Evolutionary conservation across 2,797 vertebrate genomes (phyloP), one percentile per base, ranked within the genome.

Genomic region (Intellagama lesueurii): DNA sequence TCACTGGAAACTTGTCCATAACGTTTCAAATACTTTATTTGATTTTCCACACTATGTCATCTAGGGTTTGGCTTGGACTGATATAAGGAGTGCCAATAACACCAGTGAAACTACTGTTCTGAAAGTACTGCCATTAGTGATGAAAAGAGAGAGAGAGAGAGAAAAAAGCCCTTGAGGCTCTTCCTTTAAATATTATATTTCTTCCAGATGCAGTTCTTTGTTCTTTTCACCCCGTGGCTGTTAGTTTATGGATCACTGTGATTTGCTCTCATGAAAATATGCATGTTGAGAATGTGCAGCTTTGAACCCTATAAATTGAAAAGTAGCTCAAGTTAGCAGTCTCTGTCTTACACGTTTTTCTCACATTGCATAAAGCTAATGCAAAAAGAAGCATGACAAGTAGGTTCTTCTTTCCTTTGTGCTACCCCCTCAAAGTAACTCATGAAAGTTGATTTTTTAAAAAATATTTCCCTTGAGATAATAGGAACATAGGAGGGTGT

Each of bases 31-130:
- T n/a, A 35, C 40, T 86, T 84, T 79, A 78, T 88, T 82, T 91
- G 79, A 88, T 91, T 88, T 88, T 78, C 83, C 80, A 82, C 26
- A 69, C 49, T 72, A 56, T 81, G 87, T 44, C 64, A 85, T 81
- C 84, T 81, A 52, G 70, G 72, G 14, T 19, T 69, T 91, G 83
- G 47, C 70, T 60, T 70, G 82, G 7, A 82, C 16, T 52, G 47
- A 26, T 70, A 30, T 47, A 47, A 17, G 35, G 49, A 44, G 32
- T 86, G 78, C 83, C 90, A 85, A 76, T 77, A 88, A 88, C 60
- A 64, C 47, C 72, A 77, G 4, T 12, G 30, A 35, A 88, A 88
- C 79, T 88, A 88, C 83, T 86, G 64, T 86, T 88, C 78, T 88
- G 64, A 82, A 60, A 88, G 30, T 86, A 77, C 47, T 86, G 83